These are phyloP conservation scores for Tyrannus savana DNA, from an alignment of 2,113 vertebrate species.

Conservation along the genomic window DNA sequence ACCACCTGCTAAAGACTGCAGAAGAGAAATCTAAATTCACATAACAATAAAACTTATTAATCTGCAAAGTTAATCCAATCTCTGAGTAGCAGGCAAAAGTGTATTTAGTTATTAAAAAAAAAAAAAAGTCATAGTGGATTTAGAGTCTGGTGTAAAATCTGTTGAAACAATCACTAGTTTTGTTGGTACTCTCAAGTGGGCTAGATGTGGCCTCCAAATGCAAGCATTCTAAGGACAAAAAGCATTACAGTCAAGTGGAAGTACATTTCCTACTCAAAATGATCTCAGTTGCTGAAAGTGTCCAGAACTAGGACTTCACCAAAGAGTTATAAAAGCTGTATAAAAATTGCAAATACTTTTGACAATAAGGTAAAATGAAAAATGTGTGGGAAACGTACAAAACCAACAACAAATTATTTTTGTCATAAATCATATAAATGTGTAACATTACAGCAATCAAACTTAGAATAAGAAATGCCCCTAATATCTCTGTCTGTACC, in stretches of 20 bases:
- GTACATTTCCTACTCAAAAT: background rate
- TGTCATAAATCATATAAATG: background rate
- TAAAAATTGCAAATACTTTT: background rate
- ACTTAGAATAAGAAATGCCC: background rate
- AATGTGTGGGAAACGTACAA: background rate
- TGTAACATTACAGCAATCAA: background rate
- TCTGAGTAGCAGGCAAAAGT: background rate
- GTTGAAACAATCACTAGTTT: background rate
- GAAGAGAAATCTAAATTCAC: background rate
- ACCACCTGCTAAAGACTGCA: background rate
- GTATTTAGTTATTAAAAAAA: background rate
- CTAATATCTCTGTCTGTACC: fast-evolving
- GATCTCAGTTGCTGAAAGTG: background rate
- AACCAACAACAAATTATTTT: background rate
- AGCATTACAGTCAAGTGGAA: background rate
- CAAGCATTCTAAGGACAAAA: background rate
- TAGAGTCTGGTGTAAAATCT: background rate
- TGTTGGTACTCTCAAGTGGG: background rate
- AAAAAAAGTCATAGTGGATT: background rate
- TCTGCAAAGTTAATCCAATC: background rate
- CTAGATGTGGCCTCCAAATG: background rate
- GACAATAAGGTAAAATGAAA: background rate
- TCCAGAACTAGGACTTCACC: background rate
- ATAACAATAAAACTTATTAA: background rate
- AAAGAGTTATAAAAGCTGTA: background rate